Evolutionary conservation across 1,140 invertebrate species (phyloP).

Genomic region (Drosophila sp.): DNA sequence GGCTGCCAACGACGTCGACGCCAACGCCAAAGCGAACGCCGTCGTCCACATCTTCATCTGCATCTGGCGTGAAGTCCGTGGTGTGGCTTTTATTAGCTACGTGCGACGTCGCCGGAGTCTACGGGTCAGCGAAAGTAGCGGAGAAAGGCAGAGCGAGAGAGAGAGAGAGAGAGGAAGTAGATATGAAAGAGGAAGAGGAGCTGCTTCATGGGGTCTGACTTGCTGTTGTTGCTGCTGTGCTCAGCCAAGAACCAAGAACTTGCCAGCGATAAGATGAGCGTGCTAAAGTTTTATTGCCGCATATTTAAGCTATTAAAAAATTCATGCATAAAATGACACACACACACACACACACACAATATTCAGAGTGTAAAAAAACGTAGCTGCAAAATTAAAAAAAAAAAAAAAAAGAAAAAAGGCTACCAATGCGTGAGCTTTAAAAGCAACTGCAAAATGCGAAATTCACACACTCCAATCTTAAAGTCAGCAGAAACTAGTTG

Average conservation of each 20-base stretch:
- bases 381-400: slow-evolving; percentile 67
- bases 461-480: slow-evolving; percentile 7
- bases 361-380: slow-evolving; percentile 26
- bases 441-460: not conserved
- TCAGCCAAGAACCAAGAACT: slow-evolving; percentile 54
- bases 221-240: slow-evolving; percentile 3
- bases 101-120: slow-evolving; percentile 47
- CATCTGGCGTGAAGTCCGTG: slow-evolving; percentile 39
- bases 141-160: not conserved
- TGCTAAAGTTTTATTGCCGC: slow-evolving; percentile 82
- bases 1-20: slow-evolving; percentile 47
- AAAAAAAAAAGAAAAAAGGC: slow-evolving; percentile 8
- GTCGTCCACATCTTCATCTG: slow-evolving; percentile 40
- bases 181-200: not conserved
- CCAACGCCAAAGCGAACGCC: slow-evolving; percentile 31
- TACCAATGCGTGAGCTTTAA: slow-evolving; percentile 19
- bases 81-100: slow-evolving; percentile 75
- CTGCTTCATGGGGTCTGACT: not conserved
- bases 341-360: slow-evolving; percentile 25
- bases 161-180: slow-evolving; percentile 11
- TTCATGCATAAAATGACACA: slow-evolving; percentile 82
- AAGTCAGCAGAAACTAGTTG: not conserved
- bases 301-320: slow-evolving; percentile 83
- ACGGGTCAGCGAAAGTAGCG: slow-evolving; percentile 2
- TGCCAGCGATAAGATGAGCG: slow-evolving; percentile 79